A percentile compares a stretch with the other conserved stretches of the same genome.
Conservation (phyloP, 2,888 invertebrate genomes). For the Patella ulyssiponensis region DNA sequence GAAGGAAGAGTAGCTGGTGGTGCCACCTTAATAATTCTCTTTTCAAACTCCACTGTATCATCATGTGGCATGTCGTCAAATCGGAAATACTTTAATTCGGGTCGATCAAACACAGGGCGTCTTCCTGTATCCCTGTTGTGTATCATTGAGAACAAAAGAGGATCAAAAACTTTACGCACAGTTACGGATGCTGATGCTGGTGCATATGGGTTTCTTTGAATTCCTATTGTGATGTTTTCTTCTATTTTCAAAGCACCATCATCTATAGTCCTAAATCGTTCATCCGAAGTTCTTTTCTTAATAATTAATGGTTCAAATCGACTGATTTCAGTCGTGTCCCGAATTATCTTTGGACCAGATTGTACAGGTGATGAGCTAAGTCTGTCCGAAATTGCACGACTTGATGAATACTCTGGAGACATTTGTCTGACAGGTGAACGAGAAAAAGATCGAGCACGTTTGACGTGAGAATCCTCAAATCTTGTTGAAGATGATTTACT, state of each 20-base stretch:
- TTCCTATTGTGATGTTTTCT: constrained; percentile 1
- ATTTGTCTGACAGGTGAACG: background rate
- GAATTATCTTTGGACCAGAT: background rate
- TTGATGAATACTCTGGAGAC: background rate
- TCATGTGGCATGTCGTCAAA: constrained; percentile 6
- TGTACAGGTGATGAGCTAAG: background rate
- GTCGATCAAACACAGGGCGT: background rate
- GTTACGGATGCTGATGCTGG: background rate
- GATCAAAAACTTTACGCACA: background rate
- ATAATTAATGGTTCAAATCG: background rate
- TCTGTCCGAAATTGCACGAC: background rate
- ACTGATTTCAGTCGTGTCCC: background rate
- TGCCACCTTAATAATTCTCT: background rate
- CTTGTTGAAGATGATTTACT: no score
- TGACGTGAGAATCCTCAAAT: no score
- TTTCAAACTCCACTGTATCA: background rate
- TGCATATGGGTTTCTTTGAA: background rate
- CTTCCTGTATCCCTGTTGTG: background rate
- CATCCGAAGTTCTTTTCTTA: background rate
- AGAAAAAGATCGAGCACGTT: background rate
- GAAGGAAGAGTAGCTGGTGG: background rate
- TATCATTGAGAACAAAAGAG: background rate
- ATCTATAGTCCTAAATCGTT: background rate
- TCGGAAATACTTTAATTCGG: constrained; percentile 2
- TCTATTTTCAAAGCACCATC: background rate